Conservation (phyloP, 2,113 vertebrate genomes). For the Scophthalmus maximus region DNA sequence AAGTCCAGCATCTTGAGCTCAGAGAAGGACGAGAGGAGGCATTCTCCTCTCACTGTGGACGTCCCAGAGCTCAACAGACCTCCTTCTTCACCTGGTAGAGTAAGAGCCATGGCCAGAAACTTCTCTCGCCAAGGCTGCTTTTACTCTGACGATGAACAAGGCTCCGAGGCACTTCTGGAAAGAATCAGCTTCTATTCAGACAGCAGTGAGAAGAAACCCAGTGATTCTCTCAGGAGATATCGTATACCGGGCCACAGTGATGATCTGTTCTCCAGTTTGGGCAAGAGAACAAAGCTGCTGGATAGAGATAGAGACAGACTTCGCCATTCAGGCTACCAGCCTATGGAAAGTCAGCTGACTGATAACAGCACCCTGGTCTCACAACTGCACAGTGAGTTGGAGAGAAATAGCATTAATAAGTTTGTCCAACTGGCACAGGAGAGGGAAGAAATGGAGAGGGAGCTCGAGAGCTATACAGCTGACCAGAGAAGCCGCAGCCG, state of each 20-base stretch:
- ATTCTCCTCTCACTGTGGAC: slow-evolving; percentile 72
- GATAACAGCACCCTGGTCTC: slow-evolving; percentile 73
- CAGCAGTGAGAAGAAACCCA: slow-evolving; percentile 76
- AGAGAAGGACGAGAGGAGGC: slow-evolving; percentile 68
- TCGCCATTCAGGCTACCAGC: slow-evolving; percentile 50
- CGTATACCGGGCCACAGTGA: slow-evolving; percentile 50
- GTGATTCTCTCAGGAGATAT: slow-evolving; percentile 66
- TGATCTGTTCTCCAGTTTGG: slow-evolving; percentile 70
- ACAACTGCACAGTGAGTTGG: slow-evolving; percentile 72
- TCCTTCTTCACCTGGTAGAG: slow-evolving; percentile 78
- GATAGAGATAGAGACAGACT: slow-evolving; percentile 56
- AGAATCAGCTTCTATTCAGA: slow-evolving; percentile 82
- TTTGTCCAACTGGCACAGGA: slow-evolving; percentile 78
- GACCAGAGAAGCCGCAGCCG: slow-evolving; percentile 43
- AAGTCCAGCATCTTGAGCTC: slow-evolving; percentile 69
- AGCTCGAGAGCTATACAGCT: slow-evolving; percentile 68
- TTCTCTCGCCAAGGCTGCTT: slow-evolving; percentile 84
- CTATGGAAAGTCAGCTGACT: slow-evolving; percentile 71
- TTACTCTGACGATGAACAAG: slow-evolving; percentile 81
- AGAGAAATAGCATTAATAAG: slow-evolving; percentile 71
- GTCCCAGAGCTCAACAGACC: slow-evolving; percentile 64
- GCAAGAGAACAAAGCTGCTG: slow-evolving; percentile 57
- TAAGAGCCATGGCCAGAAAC: slow-evolving; percentile 80
- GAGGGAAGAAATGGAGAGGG: slow-evolving; percentile 78
- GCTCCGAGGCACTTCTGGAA: slow-evolving; percentile 78